Conservation (phyloP, 2,797 vertebrate genomes). For the Argya squamiceps region DNA sequence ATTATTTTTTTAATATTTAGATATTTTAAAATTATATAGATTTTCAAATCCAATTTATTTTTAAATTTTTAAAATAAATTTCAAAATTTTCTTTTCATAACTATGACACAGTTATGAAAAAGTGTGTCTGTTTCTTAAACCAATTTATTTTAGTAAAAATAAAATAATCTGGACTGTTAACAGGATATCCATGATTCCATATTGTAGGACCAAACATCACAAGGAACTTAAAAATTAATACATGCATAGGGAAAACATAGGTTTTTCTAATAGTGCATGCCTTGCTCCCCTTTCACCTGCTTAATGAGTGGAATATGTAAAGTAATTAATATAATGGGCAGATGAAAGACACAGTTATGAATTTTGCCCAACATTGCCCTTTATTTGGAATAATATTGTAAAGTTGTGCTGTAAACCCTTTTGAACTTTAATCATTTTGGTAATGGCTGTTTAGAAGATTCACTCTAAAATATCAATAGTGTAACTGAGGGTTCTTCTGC, state of each 20-base stretch:
- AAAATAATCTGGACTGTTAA: neutral
- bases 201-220: neutral
- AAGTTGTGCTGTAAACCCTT: neutral
- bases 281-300: neutral
- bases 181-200: neutral
- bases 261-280: neutral
- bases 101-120: neutral
- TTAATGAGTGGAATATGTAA: neutral
- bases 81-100: neutral
- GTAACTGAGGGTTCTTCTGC: neutral
- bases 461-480: neutral
- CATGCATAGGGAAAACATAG: neutral
- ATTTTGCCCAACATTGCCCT: neutral
- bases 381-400: neutral
- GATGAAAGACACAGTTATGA: neutral
- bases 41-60: neutral
- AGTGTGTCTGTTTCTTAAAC: neutral
- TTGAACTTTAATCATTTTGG: neutral
- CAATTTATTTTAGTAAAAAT: neutral
- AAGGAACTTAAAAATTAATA: neutral
- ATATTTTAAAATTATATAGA: neutral
- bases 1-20: neutral
- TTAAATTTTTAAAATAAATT: accelerated
- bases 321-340: neutral
- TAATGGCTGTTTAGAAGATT: neutral